Conservation (phyloP, 2,888 invertebrate species). For the Agonopterix subpropinquella region DNA sequence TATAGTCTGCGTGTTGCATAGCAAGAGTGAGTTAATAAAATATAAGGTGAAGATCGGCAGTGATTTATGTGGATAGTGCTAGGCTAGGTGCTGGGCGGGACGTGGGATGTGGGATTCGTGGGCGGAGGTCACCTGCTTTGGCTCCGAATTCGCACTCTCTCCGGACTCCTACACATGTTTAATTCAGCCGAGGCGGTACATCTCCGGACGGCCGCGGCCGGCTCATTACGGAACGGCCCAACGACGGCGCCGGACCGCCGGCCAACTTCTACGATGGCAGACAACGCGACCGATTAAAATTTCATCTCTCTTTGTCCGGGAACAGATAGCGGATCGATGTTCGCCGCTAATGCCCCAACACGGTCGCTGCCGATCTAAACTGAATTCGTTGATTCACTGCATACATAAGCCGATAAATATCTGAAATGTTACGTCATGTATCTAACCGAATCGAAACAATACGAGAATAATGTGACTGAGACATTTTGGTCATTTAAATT, state of each 20-base stretch:
- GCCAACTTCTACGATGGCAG: conserved; percentile 52
- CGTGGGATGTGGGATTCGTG: neutral
- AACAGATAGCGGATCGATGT: conserved; percentile 61
- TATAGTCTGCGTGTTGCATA: conserved; percentile 20
- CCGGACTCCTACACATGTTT: conserved; percentile 25
- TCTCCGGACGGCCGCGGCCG: conserved; percentile 24
- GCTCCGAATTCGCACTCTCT: conserved; percentile 2
- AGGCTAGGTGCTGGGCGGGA: conserved; percentile 4
- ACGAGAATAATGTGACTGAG: too few relatives aligned
- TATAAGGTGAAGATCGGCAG: conserved; percentile 19
- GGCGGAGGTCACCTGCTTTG: conserved; percentile 21
- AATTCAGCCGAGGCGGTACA: conserved; percentile 31
- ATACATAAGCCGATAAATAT: conserved; percentile 17
- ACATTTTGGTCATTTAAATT: too few relatives aligned
- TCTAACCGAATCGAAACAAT: too few relatives aligned
- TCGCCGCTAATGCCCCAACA: conserved; percentile 48
- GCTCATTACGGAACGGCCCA: conserved; percentile 53
- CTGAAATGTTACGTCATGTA: conserved; percentile 1
- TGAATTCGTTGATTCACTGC: conserved; percentile 28
- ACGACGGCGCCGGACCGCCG: conserved; percentile 41
- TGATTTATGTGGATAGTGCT: conserved; percentile 26
- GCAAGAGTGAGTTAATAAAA: conserved; percentile 30
- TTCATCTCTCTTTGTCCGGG: conserved; percentile 67
- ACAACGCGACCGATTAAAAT: conserved; percentile 68
- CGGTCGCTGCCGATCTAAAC: conserved; percentile 44